Percentiles rank a stretch among this genome's conserved stretches.
Conservation (phyloP, 2,888 invertebrate species). For the Rugalucina vietnamica region DNA sequence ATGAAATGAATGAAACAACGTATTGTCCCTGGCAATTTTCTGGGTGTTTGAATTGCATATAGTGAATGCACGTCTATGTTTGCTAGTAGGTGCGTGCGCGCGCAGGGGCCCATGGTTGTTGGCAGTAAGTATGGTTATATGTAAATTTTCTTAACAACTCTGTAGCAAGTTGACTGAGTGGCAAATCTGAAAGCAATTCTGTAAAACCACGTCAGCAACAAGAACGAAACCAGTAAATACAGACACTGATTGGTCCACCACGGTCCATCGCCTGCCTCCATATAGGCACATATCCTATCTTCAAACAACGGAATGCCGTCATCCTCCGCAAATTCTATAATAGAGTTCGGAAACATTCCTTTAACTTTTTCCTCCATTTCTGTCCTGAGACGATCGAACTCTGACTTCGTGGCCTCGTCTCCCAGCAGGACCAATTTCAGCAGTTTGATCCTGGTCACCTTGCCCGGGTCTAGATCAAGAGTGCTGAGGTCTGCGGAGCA, state of each 20-base stretch:
- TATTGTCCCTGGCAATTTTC: too few relatives aligned
- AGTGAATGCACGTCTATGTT: too few relatives aligned
- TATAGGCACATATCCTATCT: background rate
- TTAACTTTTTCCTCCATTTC: background rate
- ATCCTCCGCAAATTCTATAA: background rate
- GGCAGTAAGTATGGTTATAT: too few relatives aligned
- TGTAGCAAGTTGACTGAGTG: background rate
- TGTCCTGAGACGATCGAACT: background rate
- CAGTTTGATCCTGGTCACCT: constrained; percentile 6
- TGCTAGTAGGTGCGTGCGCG: too few relatives aligned
- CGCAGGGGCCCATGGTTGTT: too few relatives aligned
- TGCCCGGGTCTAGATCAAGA: background rate
- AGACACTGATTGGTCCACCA: constrained; percentile 10
- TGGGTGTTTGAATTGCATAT: too few relatives aligned
- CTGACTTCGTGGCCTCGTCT: background rate
- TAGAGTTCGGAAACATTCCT: background rate
- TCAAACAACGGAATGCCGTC: background rate
- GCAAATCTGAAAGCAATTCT: constrained; percentile 12
- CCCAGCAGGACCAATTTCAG: background rate
- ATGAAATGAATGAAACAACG: too few relatives aligned
- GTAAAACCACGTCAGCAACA: constrained; percentile 10
- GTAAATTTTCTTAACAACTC: background rate
- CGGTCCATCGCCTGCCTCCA: background rate
- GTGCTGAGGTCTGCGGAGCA: background rate
- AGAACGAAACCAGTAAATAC: background rate